Conservation (phyloP, 1,140 invertebrate species). For the Drusus annulatus region DNA sequence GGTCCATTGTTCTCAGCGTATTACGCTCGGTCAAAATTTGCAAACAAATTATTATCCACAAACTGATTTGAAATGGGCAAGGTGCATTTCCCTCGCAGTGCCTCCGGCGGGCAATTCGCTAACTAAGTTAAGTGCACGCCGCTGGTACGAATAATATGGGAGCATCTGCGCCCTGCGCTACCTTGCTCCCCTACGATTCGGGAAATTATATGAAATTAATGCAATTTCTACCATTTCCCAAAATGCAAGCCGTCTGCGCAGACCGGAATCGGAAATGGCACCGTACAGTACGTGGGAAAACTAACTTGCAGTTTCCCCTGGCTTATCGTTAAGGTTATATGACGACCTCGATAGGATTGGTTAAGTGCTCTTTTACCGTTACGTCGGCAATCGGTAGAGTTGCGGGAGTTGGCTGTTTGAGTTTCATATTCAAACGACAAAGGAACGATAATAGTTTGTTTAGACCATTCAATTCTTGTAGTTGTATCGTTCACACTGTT, state of each 20-base stretch:
- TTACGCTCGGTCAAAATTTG: slow-evolving; percentile 30
- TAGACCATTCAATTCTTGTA: no score
- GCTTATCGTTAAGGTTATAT: slow-evolving; percentile 30
- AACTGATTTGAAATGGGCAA: slow-evolving; percentile 34
- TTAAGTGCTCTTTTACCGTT: neutral
- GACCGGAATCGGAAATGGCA: slow-evolving; percentile 34
- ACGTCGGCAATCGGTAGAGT: no score
- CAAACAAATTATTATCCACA: slow-evolving; percentile 36
- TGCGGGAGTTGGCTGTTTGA: no score
- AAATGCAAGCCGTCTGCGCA: slow-evolving; percentile 31
- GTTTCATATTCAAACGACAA: no score
- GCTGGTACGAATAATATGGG: neutral
- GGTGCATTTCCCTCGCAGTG: neutral
- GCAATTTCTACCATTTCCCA: slow-evolving; percentile 43
- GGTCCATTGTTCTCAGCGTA: slow-evolving; percentile 19
- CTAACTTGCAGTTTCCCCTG: slow-evolving; percentile 27
- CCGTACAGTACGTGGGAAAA: slow-evolving; percentile 33
- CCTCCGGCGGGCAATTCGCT: neutral
- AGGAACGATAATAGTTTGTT: no score
- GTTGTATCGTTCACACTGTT: no score
- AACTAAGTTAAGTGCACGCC: slow-evolving; percentile 24
- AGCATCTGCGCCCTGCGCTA: slow-evolving; percentile 7
- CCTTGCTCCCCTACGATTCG: slow-evolving; percentile 20
- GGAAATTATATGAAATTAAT: slow-evolving; percentile 52
- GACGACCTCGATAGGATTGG: slow-evolving; percentile 16